Evolutionary conservation across 2,888 invertebrate genomes (phyloP).

Genomic region (Mythimna albipuncta): DNA sequence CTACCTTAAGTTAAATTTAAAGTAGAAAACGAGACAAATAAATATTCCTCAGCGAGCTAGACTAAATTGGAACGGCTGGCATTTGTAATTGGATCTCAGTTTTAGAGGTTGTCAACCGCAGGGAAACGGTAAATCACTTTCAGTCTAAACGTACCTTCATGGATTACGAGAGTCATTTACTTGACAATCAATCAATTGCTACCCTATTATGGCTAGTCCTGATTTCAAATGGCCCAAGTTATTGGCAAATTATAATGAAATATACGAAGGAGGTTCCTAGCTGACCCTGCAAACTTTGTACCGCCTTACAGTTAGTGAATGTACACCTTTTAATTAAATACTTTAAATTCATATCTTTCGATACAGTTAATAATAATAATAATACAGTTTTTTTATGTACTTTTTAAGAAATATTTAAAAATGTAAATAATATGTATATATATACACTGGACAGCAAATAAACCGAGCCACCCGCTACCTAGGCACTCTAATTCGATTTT

Average conservation of each 20-base stretch:
- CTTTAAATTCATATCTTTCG: too few relatives aligned
- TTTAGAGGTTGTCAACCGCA: conserved; percentile 32
- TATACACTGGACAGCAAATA: too few relatives aligned
- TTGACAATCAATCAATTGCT: conserved; percentile 8
- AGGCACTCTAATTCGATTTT: too few relatives aligned
- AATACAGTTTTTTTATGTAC: too few relatives aligned
- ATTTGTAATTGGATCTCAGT: conserved; percentile 24
- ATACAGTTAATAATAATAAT: too few relatives aligned
- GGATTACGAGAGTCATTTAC: conserved; percentile 8
- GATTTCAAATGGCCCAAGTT: neutral
- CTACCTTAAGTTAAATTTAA: conserved; percentile 1
- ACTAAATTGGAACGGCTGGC: conserved; percentile 15
- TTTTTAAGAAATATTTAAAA: too few relatives aligned
- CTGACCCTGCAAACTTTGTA: too few relatives aligned
- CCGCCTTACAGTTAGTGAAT: too few relatives aligned
- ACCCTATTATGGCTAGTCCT: too few relatives aligned
- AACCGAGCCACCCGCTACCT: too few relatives aligned
- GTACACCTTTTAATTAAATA: too few relatives aligned
- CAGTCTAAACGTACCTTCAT: neutral
- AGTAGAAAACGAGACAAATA: conserved; percentile 8
- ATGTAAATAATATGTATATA: too few relatives aligned
- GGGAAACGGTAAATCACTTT: conserved; percentile 14
- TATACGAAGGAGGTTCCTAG: neutral
- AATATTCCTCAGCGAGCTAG: conserved; percentile 11
- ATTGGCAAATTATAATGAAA: neutral